phyloP scores from a whole-genome alignment of 2,888 invertebrate genomes.

The Meloe dianella region DNA sequence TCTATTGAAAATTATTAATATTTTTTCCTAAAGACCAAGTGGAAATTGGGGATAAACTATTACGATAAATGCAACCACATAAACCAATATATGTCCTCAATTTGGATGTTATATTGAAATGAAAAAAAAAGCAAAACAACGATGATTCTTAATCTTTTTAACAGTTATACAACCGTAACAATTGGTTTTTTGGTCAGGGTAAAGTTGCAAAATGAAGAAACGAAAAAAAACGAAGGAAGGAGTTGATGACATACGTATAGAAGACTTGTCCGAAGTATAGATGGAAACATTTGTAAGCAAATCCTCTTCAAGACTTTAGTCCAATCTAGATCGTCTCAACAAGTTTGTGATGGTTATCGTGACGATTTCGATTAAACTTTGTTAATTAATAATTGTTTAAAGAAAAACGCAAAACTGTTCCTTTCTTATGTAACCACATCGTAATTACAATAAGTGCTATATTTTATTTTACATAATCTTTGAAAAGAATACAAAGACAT shows the following conservation, averaged over 20 bases:
- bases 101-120: not conserved
- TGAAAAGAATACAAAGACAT: not conserved
- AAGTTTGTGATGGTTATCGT: not conserved
- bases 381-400: not conserved
- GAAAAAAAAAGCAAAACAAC: not conserved
- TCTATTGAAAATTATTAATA: not conserved
- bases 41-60: not conserved
- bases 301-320: slow-evolving; percentile 16
- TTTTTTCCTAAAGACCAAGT: not conserved
- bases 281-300: slow-evolving; percentile 45
- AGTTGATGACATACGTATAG: slow-evolving; percentile 5
- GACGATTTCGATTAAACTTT: not conserved
- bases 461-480: not conserved
- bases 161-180: slow-evolving; percentile 11
- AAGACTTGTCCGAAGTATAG: slow-evolving; percentile 44
- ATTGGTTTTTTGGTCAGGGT: slow-evolving; percentile 18
- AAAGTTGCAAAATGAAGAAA: slow-evolving; percentile 15
- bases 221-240: not conserved
- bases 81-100: slow-evolving; percentile 8
- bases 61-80: not conserved
- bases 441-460: not conserved
- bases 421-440: too few relatives aligned
- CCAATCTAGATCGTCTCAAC: not conserved
- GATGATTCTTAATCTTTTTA: not conserved
- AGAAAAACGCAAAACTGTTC: too few relatives aligned